Percentiles rank a stretch among this genome's conserved stretches.
phyloP scores from a whole-genome alignment of 2,797 vertebrate genomes.

The Gymnoscopelus braueri region DNA sequence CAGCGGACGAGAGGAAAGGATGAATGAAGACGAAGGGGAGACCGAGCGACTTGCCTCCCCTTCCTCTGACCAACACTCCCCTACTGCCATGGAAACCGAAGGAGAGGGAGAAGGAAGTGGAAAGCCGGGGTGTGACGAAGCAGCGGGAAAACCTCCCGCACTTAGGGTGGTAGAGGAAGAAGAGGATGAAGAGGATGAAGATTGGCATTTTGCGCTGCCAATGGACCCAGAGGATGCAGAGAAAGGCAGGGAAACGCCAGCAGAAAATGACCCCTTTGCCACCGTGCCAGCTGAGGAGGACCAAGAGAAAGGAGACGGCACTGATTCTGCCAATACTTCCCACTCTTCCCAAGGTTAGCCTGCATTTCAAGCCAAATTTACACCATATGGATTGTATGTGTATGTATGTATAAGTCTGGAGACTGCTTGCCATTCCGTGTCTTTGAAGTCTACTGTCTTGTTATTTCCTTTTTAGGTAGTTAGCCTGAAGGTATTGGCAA shows the following conservation, averaged over 20 bases:
- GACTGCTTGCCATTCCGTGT: too few species aligned
- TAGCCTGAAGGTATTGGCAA: too few species aligned
- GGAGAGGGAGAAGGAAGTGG: constrained; percentile 57
- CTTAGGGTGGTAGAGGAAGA: constrained; percentile 23
- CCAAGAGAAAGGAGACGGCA: constrained; percentile 42
- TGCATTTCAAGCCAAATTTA: not conserved
- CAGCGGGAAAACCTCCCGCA: constrained; percentile 65
- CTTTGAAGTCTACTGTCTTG: too few species aligned
- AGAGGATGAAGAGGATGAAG: constrained; percentile 65
- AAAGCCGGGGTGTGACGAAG: constrained; percentile 65
- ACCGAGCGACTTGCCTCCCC: constrained; percentile 39
- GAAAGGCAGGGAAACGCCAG: not conserved
- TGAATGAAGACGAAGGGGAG: constrained; percentile 42
- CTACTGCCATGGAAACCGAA: constrained; percentile 42
- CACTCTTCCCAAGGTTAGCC: constrained; percentile 72
- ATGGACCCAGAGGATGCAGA: constrained; percentile 56
- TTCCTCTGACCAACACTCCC: constrained; percentile 33
- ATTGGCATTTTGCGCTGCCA: constrained; percentile 74
- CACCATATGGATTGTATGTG: too few species aligned
- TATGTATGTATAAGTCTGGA: not conserved
- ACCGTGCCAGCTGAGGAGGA: constrained; percentile 19
- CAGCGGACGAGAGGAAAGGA: constrained; percentile 61
- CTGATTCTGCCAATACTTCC: constrained; percentile 61
- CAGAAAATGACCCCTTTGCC: not conserved
- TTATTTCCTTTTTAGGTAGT: too few species aligned